phyloP scores from a whole-genome alignment of 2,888 invertebrate genomes.

The Polydrusus cervinus region DNA sequence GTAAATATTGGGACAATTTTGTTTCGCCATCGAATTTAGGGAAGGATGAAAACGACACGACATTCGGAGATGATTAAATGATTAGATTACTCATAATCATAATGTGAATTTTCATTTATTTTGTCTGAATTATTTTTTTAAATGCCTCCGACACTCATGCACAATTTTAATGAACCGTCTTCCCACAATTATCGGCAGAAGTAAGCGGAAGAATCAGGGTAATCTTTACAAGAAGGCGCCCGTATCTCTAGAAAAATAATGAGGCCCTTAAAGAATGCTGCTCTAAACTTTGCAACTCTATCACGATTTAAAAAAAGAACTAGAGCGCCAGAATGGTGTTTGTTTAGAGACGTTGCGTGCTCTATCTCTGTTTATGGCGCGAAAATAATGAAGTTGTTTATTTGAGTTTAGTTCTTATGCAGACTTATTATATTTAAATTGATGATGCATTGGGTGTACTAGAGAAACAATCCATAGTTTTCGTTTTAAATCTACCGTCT shows the following conservation, averaged over 20 bases:
- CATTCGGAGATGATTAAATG: too few species aligned
- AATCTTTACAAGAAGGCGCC: constrained; percentile 4
- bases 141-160: too few species aligned
- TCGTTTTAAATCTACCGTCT: too few species aligned
- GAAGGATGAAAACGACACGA: neutral
- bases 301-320: constrained; percentile 31
- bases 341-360: constrained; percentile 32
- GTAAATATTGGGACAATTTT: constrained; percentile 38
- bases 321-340: constrained; percentile 3
- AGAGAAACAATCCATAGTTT: too few species aligned
- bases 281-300: constrained; percentile 33
- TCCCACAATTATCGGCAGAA: neutral
- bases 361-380: constrained; percentile 29
- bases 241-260: constrained; percentile 39
- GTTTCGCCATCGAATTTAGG: neutral
- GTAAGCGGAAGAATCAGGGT: constrained; percentile 2
- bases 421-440: too few species aligned
- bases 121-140: too few species aligned
- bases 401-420: neutral
- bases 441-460: too few species aligned
- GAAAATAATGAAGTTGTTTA: constrained; percentile 38
- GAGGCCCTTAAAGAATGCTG: constrained; percentile 40
- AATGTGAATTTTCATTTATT: too few species aligned
- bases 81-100: too few species aligned
- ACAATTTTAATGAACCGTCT: too few species aligned